Conservation (phyloP, 2,113 vertebrate genomes). For the Laticauda colubrina region DNA sequence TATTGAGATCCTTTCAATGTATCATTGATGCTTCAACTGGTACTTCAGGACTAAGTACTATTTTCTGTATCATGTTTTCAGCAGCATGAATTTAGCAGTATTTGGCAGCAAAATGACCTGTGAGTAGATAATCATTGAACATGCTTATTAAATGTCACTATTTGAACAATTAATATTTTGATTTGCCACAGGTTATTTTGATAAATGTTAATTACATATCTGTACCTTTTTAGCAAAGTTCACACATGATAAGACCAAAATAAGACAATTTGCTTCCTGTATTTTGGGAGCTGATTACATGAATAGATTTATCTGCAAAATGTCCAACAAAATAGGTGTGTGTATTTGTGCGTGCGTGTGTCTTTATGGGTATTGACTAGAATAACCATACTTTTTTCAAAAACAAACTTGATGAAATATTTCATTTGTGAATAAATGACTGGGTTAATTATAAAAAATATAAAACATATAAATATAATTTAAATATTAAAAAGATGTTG, state of each 20-base stretch:
- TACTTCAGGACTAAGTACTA: background rate
- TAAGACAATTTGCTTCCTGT: constrained; percentile 73
- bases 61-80: constrained; percentile 53
- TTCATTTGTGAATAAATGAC: constrained; percentile 56
- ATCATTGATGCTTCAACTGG: background rate
- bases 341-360: background rate
- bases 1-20: background rate
- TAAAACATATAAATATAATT: too few species aligned
- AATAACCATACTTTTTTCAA: constrained; percentile 36
- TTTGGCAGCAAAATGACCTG: constrained; percentile 50
- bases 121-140: constrained; percentile 62
- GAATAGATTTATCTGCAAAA: constrained; percentile 72
- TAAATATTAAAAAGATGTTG: too few species aligned
- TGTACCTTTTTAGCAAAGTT: constrained; percentile 67
- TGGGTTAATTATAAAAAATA: too few species aligned
- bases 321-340: constrained; percentile 52
- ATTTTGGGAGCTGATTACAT: constrained; percentile 75
- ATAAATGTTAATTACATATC: constrained; percentile 70
- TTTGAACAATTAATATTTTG: constrained; percentile 71
- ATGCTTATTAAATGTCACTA: constrained; percentile 63
- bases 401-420: constrained; percentile 55
- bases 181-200: constrained; percentile 66
- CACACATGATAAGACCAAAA: constrained; percentile 69
- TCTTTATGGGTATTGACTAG: constrained; percentile 36
- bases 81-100: constrained; percentile 44